These are phyloP conservation scores for Zaprionus nigranus DNA, from an alignment of 1,140 invertebrate species.

Conservation along the genomic window DNA sequence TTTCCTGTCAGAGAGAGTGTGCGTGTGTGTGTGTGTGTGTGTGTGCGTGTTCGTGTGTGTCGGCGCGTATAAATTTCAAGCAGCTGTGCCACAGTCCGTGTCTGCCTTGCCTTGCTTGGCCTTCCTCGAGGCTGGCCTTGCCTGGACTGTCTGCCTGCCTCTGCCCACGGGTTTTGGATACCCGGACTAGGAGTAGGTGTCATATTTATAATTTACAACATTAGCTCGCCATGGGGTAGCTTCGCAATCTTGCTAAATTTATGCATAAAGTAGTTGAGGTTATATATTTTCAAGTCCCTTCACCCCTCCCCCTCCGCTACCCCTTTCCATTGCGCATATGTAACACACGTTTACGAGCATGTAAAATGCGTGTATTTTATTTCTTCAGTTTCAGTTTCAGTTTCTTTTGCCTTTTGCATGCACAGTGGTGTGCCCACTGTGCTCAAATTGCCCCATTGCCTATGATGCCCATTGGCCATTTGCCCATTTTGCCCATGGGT, in stretches of 20 bases:
- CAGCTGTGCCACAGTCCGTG: constrained; percentile 51
- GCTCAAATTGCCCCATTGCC: constrained; percentile 14
- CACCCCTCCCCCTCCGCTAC: background rate
- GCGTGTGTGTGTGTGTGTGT: constrained; percentile 28
- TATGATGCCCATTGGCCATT: constrained; percentile 41
- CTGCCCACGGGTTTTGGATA: constrained; percentile 18
- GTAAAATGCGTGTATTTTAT: constrained; percentile 82
- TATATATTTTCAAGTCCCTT: constrained; percentile 65
- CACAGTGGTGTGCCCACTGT: constrained; percentile 37
- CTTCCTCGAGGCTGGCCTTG: constrained; percentile 14
- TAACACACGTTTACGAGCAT: constrained; percentile 82
- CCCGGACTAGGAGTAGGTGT: constrained; percentile 74
- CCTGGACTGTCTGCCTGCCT: constrained; percentile 3
- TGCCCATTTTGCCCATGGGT: constrained; percentile 28
- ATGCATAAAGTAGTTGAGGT: constrained; percentile 82
- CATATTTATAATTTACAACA: constrained; percentile 84
- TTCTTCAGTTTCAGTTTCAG: constrained; percentile 64
- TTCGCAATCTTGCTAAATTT: constrained; percentile 82
- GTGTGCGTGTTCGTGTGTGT: constrained; percentile 43
- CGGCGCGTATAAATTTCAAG: constrained; percentile 66
- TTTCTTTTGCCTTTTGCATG: constrained; percentile 33
- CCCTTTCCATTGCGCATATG: constrained; percentile 59
- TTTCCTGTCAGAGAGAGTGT: constrained; percentile 42
- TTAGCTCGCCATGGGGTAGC: constrained; percentile 82
- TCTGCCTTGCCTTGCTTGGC: constrained; percentile 13